Base-by-base conservation (phyloP, 2,113 vertebrate genomes). In the Tupaia tana region DNA sequence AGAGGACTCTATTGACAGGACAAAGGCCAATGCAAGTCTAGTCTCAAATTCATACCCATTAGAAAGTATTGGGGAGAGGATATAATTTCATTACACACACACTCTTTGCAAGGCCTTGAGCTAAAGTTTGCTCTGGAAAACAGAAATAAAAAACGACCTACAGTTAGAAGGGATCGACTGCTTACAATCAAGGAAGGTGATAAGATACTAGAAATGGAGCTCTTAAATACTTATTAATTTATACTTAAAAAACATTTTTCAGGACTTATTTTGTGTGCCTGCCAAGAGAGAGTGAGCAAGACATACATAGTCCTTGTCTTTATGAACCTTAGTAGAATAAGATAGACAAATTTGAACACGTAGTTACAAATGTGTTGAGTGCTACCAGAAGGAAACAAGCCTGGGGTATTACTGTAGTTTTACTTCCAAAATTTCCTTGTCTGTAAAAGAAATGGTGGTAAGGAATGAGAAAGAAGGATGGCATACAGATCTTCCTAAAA, bases 311-410 rank as follows among this genome's bases (percentile, higher is more conserved):
- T 52, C 34, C n/a, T 79, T 89, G 59, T 9, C 31, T 94, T 79
- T 71, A 22, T 66, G 20, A 94, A 87, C 24, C 31, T 91, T 81
- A 85, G 24, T 59, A 12, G 79, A 95, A 91, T 71, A 75, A 95
- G 43, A 93, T 89, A 88, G 71, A 83, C 64, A 94, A 91, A 85
- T 90, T 89, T 85, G 52, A 91, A 87, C 67, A 91, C 86, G 74
- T 83, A 63, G 22, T 86, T 86, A 67, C 58, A 95, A 69, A 29
- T 67, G 20, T 85, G 4, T 43, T 82, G 86, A 94, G n/a, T 79
- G 66, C 56, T 86, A 81, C 59, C 82, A 82, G 83, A 93, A 29
- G 70, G 29, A 88, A 94, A 59, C 52, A 92, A 91, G 31, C 58
- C 83, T 22, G 77, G 16, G 18, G 11, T 82, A 4, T 11, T 78